phyloP scores from a whole-genome alignment of 2,113 vertebrate genomes.

The Gulo gulo region DNA sequence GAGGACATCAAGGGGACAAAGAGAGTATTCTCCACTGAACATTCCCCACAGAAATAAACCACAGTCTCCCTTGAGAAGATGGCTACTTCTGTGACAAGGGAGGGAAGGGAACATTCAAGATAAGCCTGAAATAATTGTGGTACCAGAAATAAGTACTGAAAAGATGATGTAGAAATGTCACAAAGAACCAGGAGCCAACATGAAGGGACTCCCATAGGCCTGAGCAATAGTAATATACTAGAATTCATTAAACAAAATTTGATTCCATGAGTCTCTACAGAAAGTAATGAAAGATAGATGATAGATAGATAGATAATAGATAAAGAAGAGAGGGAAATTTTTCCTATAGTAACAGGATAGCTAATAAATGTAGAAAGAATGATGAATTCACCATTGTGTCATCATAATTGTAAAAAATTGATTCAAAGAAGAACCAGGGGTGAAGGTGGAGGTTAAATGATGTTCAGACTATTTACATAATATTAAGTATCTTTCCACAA shows the following conservation, averaged over 20 bases:
- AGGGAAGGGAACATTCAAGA: background rate
- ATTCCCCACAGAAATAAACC: background rate
- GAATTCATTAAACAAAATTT: background rate
- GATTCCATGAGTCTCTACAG: background rate
- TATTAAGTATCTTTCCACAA: background rate
- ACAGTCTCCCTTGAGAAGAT: background rate
- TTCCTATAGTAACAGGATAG: background rate
- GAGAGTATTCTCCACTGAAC: background rate
- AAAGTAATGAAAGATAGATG: background rate
- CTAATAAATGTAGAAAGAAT: background rate
- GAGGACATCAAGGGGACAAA: background rate
- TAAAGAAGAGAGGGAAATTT: background rate
- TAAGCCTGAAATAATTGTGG: background rate
- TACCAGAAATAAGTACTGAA: background rate
- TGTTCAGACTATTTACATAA: background rate
- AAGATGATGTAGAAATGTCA: background rate
- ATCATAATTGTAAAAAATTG: background rate
- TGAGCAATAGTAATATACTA: background rate
- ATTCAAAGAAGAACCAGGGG: background rate
- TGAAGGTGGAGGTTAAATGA: background rate
- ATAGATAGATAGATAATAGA: background rate
- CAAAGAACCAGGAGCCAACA: background rate
- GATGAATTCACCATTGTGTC: background rate
- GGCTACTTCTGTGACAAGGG: background rate
- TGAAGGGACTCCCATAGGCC: background rate